These are phyloP conservation scores for Synergus itoensis DNA, from an alignment of 2,888 invertebrate genomes.

Conservation along the genomic window DNA sequence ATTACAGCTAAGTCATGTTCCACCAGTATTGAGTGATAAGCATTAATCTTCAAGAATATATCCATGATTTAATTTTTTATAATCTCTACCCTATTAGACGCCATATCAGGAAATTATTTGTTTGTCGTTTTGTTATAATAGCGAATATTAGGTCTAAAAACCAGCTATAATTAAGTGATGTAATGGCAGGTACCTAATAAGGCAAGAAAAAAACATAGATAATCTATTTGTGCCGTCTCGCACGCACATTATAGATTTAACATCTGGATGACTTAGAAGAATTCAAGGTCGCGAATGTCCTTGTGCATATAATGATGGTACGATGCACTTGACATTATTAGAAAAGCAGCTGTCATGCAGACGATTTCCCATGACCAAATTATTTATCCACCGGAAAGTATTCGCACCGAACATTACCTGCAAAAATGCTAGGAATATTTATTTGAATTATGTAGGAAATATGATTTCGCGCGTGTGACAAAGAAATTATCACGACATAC, in stretches of 20 bases:
- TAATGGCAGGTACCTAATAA: slow-evolving; percentile 4
- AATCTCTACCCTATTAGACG: too few species aligned
- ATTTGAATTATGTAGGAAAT: neutral
- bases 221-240: neutral
- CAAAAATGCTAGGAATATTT: slow-evolving; percentile 12
- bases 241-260: neutral
- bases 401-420: slow-evolving; percentile 5
- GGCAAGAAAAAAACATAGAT: neutral
- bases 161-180: neutral
- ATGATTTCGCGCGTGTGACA: neutral
- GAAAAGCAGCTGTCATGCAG: slow-evolving; percentile 27
- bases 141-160: neutral
- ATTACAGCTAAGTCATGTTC: neutral
- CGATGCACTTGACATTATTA: slow-evolving; percentile 37
- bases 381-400: slow-evolving; percentile 19
- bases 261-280: slow-evolving; percentile 14
- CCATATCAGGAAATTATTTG: too few species aligned
- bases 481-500: neutral
- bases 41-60: neutral
- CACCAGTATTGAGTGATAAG: neutral
- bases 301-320: slow-evolving; percentile 8
- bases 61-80: too few species aligned
- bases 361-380: slow-evolving; percentile 33
- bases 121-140: too few species aligned
- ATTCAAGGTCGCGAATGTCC: slow-evolving; percentile 15